Conservation (phyloP, 2,888 invertebrate genomes). For the Aspidiotus destructor region DNA sequence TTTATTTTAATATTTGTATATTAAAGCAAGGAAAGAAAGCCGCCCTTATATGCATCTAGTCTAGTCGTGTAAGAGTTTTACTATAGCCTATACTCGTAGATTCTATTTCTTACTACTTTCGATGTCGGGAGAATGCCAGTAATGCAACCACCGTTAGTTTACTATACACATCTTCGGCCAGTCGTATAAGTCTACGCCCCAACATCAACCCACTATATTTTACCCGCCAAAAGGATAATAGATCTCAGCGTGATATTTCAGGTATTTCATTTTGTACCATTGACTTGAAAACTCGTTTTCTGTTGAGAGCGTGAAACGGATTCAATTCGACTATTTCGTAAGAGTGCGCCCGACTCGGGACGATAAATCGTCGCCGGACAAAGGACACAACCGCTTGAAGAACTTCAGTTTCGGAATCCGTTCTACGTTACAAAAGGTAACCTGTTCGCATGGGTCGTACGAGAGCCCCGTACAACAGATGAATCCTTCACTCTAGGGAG, state of each 20-base stretch:
- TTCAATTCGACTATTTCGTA: constrained; percentile 17
- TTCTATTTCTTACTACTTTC: too few relatives aligned
- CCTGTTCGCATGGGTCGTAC: constrained; percentile 20
- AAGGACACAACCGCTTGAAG: constrained; percentile 17
- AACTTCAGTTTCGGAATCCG: constrained; percentile 2
- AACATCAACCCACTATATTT: constrained; percentile 5
- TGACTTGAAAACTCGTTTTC: constrained; percentile 14
- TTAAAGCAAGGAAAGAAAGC: too few relatives aligned
- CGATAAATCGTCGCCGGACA: constrained; percentile 31
- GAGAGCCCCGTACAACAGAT: constrained; percentile 16
- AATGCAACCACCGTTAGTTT: constrained; percentile 2
- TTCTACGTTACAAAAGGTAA: constrained; percentile 20
- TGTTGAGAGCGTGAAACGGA: constrained; percentile 20
- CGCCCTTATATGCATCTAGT: too few relatives aligned
- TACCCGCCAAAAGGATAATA: constrained; percentile 31
- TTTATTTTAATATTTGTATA: too few relatives aligned
- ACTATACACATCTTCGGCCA: background rate
- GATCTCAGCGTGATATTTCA: constrained; percentile 28
- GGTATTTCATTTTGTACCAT: constrained; percentile 24
- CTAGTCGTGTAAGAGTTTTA: too few relatives aligned
- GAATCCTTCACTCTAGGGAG: constrained; percentile 28
- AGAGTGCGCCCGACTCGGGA: constrained; percentile 1
- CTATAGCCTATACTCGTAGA: too few relatives aligned
- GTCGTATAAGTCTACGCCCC: background rate
- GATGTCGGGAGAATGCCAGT: background rate